phyloP scores from a whole-genome alignment of 1,140 invertebrate species.

The Aradophagus sp. region DNA sequence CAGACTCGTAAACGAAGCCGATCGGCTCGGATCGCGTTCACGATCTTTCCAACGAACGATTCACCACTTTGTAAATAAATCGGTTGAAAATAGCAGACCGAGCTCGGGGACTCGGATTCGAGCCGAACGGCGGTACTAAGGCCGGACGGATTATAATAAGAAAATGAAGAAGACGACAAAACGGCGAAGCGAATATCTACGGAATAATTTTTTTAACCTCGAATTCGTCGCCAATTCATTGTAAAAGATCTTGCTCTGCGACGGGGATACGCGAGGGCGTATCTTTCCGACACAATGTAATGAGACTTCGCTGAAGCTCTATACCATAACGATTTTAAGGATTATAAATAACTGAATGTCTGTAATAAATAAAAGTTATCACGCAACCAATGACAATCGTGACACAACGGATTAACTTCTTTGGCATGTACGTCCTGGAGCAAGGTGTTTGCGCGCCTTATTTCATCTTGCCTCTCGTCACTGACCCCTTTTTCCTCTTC shows the following conservation, averaged over 20 bases:
- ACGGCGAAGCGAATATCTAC: slow-evolving; percentile 60
- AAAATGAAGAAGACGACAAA: slow-evolving; percentile 28
- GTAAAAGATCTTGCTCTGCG: slow-evolving; percentile 62
- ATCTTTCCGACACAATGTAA: slow-evolving; percentile 62
- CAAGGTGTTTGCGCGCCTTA: slow-evolving; percentile 36
- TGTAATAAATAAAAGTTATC: slow-evolving; percentile 74
- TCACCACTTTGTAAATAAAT: slow-evolving; percentile 31
- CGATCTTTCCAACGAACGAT: background rate
- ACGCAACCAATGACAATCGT: slow-evolving; percentile 64
- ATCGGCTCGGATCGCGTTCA: slow-evolving; percentile 45
- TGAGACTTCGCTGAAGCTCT: slow-evolving; percentile 69
- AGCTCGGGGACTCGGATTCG: background rate
- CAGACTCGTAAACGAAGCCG: slow-evolving; percentile 53
- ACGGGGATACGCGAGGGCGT: slow-evolving; percentile 60
- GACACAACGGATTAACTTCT: slow-evolving; percentile 51
- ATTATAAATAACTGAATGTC: slow-evolving; percentile 74
- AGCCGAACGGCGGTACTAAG: slow-evolving; percentile 35
- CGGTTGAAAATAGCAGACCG: background rate
- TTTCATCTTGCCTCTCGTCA: slow-evolving; percentile 33
- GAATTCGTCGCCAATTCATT: slow-evolving; percentile 59
- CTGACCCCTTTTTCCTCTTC: slow-evolving; percentile 31
- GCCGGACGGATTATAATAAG: slow-evolving; percentile 47
- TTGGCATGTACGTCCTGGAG: slow-evolving; percentile 53
- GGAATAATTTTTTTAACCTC: slow-evolving; percentile 65
- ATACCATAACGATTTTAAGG: slow-evolving; percentile 70